Evolutionary conservation across 1,140 invertebrate species (phyloP), one percentile per base, ranked within the genome.

Genomic region (Leptopilina boulardi): DNA sequence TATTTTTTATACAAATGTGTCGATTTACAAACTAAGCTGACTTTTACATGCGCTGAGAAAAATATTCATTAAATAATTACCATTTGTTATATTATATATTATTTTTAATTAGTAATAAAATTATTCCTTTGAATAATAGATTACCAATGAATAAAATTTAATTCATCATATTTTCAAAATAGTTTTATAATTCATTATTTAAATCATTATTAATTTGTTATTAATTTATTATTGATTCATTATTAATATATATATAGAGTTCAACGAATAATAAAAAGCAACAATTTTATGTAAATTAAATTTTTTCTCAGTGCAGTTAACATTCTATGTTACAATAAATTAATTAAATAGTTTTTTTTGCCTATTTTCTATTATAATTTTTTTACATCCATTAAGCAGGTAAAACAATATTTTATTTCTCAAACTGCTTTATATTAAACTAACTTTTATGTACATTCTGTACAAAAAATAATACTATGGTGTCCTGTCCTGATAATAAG

Each of bases 371-470:
- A 66, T 66, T 66, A 66, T 11, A 66, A 21, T 30, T 13, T 66
- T 66, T 66, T 66, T 66, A 66, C 56, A 66, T 66, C 26, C 21
- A 66, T 26, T 30, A 26, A 26, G 21, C 56, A 15, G 56, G 21
- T 30, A 0, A 66, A 66, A 66, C 23, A 66, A 66, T 66, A 66
- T 15, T n/a, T 13, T 66, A 66, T 10, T 66, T 6, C 56, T 10
- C 56, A 26, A 66, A 11, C 21, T 66, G 51, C 21, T 21, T 21
- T 9, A n/a, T n/a, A 56, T 56, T 21, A 66, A 66, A 66, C 56
- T 30, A 26, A 26, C 56, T 66, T n/a, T 21, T 66, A 66, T 66
- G 56, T 66, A 66, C 56, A 66, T 66, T 66, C 56, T 66, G 56
- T 66, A 66, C 56, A 66, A 15, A 2, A 66, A 66, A 66, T 26